A percentile compares a stretch with the other conserved stretches of the same genome.
Evolutionary conservation across 2,113 vertebrate genomes (phyloP).

Genomic region (Laticauda colubrina): DNA sequence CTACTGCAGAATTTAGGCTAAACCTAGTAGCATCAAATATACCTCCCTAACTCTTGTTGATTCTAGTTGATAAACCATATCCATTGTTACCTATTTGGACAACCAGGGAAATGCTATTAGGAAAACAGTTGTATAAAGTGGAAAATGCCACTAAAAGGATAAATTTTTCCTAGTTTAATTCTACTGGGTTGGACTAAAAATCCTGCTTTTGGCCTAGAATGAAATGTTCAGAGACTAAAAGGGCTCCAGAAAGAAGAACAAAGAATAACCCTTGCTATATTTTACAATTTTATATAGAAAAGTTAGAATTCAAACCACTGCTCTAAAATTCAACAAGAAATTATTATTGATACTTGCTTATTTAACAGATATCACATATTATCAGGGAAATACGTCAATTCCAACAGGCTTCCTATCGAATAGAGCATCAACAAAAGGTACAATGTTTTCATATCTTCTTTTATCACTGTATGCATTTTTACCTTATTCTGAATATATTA

Average conservation of each 20-base stretch:
- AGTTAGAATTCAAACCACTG: background rate
- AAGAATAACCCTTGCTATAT: background rate
- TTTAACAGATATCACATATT: slow-evolving; percentile 92
- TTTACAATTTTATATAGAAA: background rate
- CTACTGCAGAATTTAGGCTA: background rate
- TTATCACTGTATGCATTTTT: background rate
- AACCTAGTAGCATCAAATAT: background rate
- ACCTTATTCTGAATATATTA: background rate
- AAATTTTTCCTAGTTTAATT: background rate
- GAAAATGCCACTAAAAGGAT: background rate
- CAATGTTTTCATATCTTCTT: slow-evolving; percentile 11
- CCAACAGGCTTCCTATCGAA: slow-evolving; percentile 96
- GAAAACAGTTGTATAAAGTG: background rate
- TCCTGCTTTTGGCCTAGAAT: background rate
- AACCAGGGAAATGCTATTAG: background rate
- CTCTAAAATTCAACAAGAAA: background rate
- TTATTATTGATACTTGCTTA: slow-evolving; percentile 5
- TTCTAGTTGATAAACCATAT: background rate
- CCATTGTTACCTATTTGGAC: background rate
- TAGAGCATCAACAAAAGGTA: slow-evolving; percentile 96
- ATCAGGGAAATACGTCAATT: slow-evolving; percentile 98
- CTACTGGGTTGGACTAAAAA: background rate
- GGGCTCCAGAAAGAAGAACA: background rate
- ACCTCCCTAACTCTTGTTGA: background rate
- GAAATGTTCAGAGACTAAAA: background rate